Evolutionary conservation across 1,140 invertebrate species (phyloP).

Genomic region (Monomorium pharaonis): DNA sequence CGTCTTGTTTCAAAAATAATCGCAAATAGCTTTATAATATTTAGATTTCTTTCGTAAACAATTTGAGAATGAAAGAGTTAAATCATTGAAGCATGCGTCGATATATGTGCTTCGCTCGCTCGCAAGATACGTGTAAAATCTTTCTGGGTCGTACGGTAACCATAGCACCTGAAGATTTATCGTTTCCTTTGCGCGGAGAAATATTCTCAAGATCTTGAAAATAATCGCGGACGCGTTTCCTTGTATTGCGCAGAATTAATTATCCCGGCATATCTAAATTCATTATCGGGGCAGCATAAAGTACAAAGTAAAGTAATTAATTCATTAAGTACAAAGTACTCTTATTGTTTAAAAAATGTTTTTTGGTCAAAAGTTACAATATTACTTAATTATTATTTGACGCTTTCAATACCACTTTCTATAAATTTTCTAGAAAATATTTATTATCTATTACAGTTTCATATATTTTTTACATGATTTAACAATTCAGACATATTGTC

Average conservation of each 20-base stretch:
- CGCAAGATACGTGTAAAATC: slow-evolving; percentile 13
- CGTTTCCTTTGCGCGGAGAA: slow-evolving; percentile 10
- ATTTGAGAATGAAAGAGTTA: background rate
- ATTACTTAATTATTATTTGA: background rate
- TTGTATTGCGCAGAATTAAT: background rate
- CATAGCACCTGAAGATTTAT: slow-evolving; percentile 34
- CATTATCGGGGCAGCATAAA: background rate
- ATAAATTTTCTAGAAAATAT: background rate
- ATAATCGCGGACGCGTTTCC: background rate
- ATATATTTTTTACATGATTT: background rate
- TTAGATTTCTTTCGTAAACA: background rate
- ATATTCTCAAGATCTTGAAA: slow-evolving; percentile 27
- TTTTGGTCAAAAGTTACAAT: background rate
- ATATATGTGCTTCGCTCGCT: slow-evolving; percentile 12
- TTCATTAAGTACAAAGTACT: background rate
- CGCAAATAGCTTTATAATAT: background rate
- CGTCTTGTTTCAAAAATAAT: background rate
- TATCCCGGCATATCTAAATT: background rate
- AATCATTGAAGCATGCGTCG: slow-evolving; percentile 25
- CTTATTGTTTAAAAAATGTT: background rate
- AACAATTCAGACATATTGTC: background rate
- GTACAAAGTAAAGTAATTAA: background rate
- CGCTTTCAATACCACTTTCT: background rate
- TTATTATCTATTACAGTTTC: background rate
- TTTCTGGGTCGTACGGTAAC: slow-evolving; percentile 38